Evolutionary conservation across 2,797 vertebrate species (phyloP), one percentile per base, ranked within the genome.

Genomic region (Vultur gryphus): DNA sequence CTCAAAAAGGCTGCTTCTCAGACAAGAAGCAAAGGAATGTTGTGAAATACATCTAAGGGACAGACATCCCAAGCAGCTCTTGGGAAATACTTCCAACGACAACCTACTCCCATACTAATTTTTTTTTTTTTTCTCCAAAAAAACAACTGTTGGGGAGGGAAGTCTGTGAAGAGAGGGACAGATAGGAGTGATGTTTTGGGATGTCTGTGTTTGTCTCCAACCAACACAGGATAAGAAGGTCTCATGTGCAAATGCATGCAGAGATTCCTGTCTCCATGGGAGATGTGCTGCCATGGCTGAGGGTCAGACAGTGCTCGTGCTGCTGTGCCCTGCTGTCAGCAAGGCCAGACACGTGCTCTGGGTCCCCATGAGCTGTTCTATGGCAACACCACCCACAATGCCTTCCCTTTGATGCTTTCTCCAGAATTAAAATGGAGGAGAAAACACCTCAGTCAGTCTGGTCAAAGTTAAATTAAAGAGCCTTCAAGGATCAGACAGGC

Each of bases 81-180:
- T 64, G 37, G 19, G 25, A 84, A 87, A 61, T 46, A 29, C 4
- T 21, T 89, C 33, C 26, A 65, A 75, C 78, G 28, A n/a, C 13
- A n/a, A 21, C 24, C 6, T 44, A 41, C 16, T 64, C 0, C 0
- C 8, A 14, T 19, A 3, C 0, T 66, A 35, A 4, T 21, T 25
- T 9, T 31, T 43, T 37, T 55, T 49, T 18, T 10, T 7, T 20
- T 19, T 18, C 43, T 16, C 4, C 1, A 3, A 7, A 62, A 69
- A 44, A 20, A 3, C 2, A 59, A 6, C 7, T 17, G 3, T 48
- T 55, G 28, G 0, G 16, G 9, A 64, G 13, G 7, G 8, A 4
- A 54, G 13, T 57, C 31, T 58, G 26, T 35, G 31, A 84, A 64
- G 13, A 83, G 7, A 10, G 3, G 9, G 8, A n/a, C 4, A 62